These are phyloP conservation scores for Colius striatus DNA, from an alignment of 2,113 vertebrate species.

Conservation along the genomic window DNA sequence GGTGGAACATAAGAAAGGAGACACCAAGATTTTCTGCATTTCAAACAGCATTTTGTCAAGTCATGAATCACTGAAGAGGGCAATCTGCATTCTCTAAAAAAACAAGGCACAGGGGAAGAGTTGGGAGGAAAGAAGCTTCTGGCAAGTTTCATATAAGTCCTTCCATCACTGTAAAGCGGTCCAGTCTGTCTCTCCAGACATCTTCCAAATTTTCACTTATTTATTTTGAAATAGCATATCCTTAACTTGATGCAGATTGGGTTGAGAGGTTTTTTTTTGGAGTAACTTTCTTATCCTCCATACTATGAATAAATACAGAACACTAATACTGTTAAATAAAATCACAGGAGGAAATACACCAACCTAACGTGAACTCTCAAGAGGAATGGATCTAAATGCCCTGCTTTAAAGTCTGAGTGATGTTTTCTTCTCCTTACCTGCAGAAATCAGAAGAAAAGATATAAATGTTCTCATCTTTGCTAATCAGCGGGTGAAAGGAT, in stretches of 20 bases:
- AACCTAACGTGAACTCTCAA: neutral
- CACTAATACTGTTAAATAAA: neutral
- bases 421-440: conserved; percentile 78
- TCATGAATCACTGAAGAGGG: neutral
- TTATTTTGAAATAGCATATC: neutral
- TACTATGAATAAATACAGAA: neutral
- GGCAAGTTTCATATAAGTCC: neutral
- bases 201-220: neutral
- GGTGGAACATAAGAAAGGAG: neutral
- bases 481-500: conserved; percentile 88
- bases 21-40: neutral
- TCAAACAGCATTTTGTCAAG: neutral
- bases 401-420: neutral
- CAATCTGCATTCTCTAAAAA: neutral
- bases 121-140: neutral
- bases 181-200: neutral
- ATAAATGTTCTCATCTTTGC: conserved; percentile 86
- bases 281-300: neutral
- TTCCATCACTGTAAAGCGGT: neutral
- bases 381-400: accelerated
- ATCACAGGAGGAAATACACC: neutral
- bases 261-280: neutral
- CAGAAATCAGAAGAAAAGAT: conserved; percentile 95
- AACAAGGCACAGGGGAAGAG: neutral
- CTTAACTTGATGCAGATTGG: neutral